phyloP scores from a whole-genome alignment of 1,140 invertebrate species.

The Drosophila trapezifrons region DNA sequence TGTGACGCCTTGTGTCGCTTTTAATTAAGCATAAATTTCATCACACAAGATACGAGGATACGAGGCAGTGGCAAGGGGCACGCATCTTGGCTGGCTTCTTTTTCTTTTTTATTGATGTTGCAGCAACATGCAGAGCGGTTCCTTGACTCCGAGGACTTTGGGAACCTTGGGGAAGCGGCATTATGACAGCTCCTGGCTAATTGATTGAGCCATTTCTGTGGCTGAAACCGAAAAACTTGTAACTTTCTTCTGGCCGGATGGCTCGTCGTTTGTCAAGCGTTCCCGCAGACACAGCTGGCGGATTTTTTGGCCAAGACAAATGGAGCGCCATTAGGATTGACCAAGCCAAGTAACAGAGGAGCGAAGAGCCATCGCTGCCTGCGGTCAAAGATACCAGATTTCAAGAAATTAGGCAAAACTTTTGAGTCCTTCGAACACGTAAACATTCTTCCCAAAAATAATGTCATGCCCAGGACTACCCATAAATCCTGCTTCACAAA shows the following conservation, averaged over 20 bases:
- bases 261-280: constrained; percentile 43
- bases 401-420: no score
- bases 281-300: constrained; percentile 43
- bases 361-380: not conserved
- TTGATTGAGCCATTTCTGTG: constrained; percentile 76
- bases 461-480: not conserved
- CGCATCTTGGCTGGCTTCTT: constrained; percentile 40
- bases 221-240: constrained; percentile 32
- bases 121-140: constrained; percentile 60
- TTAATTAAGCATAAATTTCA: constrained; percentile 84
- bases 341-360: constrained; percentile 23
- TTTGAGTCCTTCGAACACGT: no score
- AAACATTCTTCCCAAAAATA: no score
- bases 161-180: constrained; percentile 4
- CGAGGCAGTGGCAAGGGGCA: constrained; percentile 56
- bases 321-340: constrained; percentile 56
- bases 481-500: not conserved
- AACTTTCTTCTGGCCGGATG: constrained; percentile 17
- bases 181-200: constrained; percentile 72
- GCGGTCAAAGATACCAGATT: no score
- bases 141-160: not conserved
- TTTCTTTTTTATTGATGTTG: constrained; percentile 67
- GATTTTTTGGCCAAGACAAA: constrained; percentile 60
- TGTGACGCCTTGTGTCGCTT: constrained; percentile 76
- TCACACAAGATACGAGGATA: constrained; percentile 82